These are phyloP conservation scores for Nycticryphes semicollaris DNA, from an alignment of 2,113 vertebrate genomes.

Conservation along the genomic window DNA sequence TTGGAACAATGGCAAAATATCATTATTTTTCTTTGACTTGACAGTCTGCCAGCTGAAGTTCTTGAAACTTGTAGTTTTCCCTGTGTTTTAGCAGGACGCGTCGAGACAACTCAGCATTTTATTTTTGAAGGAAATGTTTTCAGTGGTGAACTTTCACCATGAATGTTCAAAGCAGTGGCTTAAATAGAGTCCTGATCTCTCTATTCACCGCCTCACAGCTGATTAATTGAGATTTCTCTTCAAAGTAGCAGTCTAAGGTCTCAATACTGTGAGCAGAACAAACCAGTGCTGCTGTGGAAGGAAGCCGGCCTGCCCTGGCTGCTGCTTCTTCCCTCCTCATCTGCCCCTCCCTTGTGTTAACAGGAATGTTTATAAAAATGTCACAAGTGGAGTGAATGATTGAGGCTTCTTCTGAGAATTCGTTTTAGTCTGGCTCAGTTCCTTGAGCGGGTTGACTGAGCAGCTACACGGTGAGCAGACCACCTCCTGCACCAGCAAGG, in stretches of 20 bases:
- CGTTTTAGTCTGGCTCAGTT: not conserved
- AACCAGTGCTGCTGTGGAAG: not conserved
- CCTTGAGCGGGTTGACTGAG: not conserved
- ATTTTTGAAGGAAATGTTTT: not conserved
- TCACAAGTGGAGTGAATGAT: not conserved
- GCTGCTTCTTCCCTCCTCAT: not conserved
- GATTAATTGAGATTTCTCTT: not conserved
- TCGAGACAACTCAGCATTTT: not conserved
- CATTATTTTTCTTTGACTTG: not conserved
- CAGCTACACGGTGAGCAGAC: not conserved
- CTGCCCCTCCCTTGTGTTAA: not conserved
- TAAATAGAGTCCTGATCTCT: not conserved
- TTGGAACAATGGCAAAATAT: not conserved
- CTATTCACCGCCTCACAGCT: not conserved
- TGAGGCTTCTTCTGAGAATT: not conserved
- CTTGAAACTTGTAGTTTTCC: not conserved
- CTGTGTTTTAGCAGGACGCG: not conserved
- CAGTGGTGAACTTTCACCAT: not conserved
- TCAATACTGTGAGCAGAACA: not conserved
- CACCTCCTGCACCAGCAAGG: not conserved
- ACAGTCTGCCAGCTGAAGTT: not conserved
- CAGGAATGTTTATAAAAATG: not conserved
- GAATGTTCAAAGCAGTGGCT: not conserved
- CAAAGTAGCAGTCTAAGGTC: not conserved
- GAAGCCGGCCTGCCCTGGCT: not conserved